These are phyloP conservation scores for Stigmatopora nigra DNA, from an alignment of 2,113 vertebrate species.

Conservation along the genomic window DNA sequence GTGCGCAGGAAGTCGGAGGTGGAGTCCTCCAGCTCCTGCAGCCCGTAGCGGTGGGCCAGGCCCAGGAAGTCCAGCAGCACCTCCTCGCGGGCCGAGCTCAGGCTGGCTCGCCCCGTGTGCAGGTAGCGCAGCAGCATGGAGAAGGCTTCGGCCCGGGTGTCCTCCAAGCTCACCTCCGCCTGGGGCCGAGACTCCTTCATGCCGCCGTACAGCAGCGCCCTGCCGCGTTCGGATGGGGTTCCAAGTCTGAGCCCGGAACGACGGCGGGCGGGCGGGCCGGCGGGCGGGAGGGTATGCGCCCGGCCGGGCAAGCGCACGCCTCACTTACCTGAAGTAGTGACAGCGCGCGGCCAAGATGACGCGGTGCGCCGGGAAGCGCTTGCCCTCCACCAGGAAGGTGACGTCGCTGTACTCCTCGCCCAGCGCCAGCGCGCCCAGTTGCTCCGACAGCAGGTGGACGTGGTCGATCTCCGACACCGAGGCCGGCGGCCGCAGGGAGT, in stretches of 20 bases:
- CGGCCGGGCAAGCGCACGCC: too few species aligned
- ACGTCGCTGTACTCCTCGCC: conserved; percentile 95
- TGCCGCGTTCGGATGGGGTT: conserved; percentile 30
- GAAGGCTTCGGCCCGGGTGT: conserved; percentile 92
- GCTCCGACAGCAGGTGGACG: conserved; percentile 93
- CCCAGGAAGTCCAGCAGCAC: conserved; percentile 93
- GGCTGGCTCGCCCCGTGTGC: conserved; percentile 90
- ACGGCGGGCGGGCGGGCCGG: too few species aligned
- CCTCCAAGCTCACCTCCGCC: conserved; percentile 89
- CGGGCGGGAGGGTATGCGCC: too few species aligned
- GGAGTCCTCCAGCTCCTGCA: conserved; percentile 92
- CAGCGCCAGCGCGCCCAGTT: conserved; percentile 88
- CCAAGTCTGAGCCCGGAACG: too few species aligned
- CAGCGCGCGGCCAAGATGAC: conserved; percentile 95
- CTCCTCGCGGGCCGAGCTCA: conserved; percentile 90
- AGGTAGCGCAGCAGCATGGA: conserved; percentile 92
- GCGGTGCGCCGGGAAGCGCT: conserved; percentile 88
- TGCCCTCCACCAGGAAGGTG: conserved; percentile 95
- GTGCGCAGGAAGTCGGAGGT: conserved; percentile 95
- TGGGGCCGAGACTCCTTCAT: conserved; percentile 95
- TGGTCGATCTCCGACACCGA: conserved; percentile 95
- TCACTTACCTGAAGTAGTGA: conserved; percentile 91
- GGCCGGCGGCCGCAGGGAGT: conserved; percentile 84
- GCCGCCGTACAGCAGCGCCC: conserved; percentile 90
- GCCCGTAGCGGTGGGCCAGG: conserved; percentile 91